Base-by-base conservation (phyloP, 2,113 vertebrate genomes). In the Zeus faber region DNA sequence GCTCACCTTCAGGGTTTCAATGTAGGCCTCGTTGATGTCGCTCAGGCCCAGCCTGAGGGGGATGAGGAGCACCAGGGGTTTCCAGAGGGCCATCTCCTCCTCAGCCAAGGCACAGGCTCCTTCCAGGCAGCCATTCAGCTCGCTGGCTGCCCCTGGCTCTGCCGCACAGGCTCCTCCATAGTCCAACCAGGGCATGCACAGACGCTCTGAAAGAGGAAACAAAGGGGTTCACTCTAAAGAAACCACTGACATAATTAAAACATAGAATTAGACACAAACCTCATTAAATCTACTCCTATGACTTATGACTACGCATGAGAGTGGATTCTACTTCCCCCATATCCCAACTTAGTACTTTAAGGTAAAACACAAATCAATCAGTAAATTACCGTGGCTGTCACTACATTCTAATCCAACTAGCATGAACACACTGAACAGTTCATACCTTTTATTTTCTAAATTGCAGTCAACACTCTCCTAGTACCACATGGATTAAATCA, bases 21-120 rank as follows among this genome's bases (percentile, higher is more conserved):
- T 95, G 20, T 99, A 99, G 62, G 96, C 95, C 82, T 94, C 94
- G 0, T 99, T 99, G 76, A 99, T 98, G 33, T 99, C 95, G 0
- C 91, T 98, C 67, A 99, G 92, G 46, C 97, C 96, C 21, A 99
- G 92, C 62, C 97, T 92, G 41, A 99, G 91, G 2, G 97, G 97
- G 61, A 99, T 97, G 75, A 99, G 95, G 63, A 99, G 89, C 41
- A 98, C 94, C 70, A 99, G 81, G 1, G 97, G 97, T 48, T 89
- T 95, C 97, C 97, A 99, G 0, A 83, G 80, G 0, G 67, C 47
- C 0, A 66, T 79, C 54, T 91, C 87, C 8, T 87, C 85, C 39
- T 88, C 75, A 0, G 83, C 73, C 77, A 90, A 79, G 0, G 88
- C 87, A 1, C 63, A 95, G 51, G 87, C 91, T 69, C 79, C 97